Percentiles rank a stretch among this genome's conserved stretches.
Conservation (phyloP, 2,888 invertebrate species). For the Synanthedon formicaeformis region DNA sequence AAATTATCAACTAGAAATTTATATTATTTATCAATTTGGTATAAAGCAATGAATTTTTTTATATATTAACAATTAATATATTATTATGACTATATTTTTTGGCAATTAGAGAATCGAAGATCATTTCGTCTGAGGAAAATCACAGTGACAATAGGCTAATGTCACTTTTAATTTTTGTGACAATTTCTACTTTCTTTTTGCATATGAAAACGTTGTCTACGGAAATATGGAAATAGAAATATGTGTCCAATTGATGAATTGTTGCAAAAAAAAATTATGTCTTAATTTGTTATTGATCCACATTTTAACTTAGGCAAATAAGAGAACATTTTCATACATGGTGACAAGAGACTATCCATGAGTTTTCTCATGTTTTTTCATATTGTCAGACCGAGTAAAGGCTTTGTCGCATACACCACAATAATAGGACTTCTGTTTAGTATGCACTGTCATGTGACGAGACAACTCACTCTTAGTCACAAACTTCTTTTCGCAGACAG, state of each 20-base stretch:
- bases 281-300: too few species aligned
- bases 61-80: conserved; percentile 33
- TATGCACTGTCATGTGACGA: conserved; percentile 68
- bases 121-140: conserved; percentile 38
- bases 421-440: conserved; percentile 66
- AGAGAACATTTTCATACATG: too few species aligned
- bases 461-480: conserved; percentile 68
- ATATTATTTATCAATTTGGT: conserved; percentile 53
- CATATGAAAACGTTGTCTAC: too few species aligned
- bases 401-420: conserved; percentile 68
- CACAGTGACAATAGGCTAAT: conserved; percentile 6
- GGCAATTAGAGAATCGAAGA: conserved; percentile 67
- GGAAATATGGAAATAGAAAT: too few species aligned
- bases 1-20: conserved; percentile 62
- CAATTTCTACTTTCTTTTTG: too few species aligned
- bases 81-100: conserved; percentile 60
- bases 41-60: conserved; percentile 45
- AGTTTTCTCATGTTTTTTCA: conserved; percentile 70
- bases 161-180: too few species aligned
- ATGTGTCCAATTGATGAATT: too few species aligned
- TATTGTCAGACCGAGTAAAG: conserved; percentile 65
- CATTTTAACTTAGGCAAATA: too few species aligned
- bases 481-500: conserved; percentile 67
- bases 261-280: not conserved
- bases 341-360: conserved; percentile 39